A percentile compares a stretch with the other conserved stretches of the same genome.
phyloP scores from a whole-genome alignment of 1,140 invertebrate species.

The Phymastichus coffea region DNA sequence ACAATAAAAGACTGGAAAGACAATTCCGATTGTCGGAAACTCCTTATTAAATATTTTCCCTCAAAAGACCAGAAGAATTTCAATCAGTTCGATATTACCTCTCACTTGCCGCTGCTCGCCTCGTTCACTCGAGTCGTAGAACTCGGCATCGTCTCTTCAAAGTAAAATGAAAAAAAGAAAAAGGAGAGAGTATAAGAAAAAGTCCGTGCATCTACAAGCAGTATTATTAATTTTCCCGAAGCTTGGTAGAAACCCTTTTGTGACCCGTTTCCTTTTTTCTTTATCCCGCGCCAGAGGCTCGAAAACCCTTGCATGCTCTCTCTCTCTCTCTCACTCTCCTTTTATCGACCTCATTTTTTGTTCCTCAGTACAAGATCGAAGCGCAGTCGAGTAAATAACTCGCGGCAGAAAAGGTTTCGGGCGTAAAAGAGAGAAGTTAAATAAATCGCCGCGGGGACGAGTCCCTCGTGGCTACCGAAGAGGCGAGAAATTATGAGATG shows the following conservation, averaged over 20 bases:
- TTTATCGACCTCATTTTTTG: constrained; percentile 22
- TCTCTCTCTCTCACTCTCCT: neutral
- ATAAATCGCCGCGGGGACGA: constrained; percentile 22
- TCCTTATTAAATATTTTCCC: no score
- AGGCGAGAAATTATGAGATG: constrained; percentile 3
- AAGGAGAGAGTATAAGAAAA: no score
- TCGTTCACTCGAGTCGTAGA: no score
- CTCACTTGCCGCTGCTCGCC: no score
- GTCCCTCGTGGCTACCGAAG: neutral
- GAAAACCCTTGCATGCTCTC: neutral
- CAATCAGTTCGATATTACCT: neutral
- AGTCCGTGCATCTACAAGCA: neutral
- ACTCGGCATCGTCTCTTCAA: no score
- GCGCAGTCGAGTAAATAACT: constrained; percentile 21
- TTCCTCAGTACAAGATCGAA: constrained; percentile 16
- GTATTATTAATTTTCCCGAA: constrained; percentile 18
- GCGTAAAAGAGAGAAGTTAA: constrained; percentile 8
- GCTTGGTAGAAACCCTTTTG: no score
- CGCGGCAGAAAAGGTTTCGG: constrained; percentile 12
- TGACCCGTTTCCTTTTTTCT: no score
- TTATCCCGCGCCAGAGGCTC: neutral
- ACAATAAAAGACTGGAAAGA: no score
- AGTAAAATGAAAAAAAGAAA: neutral
- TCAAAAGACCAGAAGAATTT: no score
- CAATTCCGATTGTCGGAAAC: no score